Percentiles rank a stretch among this genome's conserved stretches.
These are phyloP conservation scores for Zosterops lateralis DNA, from an alignment of 2,113 vertebrate species.

Conservation along the genomic window DNA sequence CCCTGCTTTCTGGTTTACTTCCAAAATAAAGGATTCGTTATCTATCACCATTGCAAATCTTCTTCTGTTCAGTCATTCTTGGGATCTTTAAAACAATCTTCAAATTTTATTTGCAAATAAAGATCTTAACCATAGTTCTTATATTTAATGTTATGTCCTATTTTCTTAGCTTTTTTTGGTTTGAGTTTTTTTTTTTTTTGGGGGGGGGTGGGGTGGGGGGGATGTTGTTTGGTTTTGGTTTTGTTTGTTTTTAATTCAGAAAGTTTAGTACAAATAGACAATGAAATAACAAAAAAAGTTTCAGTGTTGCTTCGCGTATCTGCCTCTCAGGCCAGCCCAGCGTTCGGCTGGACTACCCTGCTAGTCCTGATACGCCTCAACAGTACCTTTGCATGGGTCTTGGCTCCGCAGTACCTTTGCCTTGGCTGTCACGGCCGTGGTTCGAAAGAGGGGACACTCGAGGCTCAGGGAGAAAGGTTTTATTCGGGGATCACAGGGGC, in stretches of 20 bases:
- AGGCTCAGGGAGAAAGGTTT: too few relatives aligned
- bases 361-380: too few relatives aligned
- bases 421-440: too few relatives aligned
- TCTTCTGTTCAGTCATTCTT: not conserved
- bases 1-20: not conserved
- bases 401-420: too few relatives aligned
- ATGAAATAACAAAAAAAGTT: not conserved
- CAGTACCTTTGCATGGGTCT: too few relatives aligned
- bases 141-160: not conserved
- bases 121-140: not conserved
- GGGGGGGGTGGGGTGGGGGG: too few relatives aligned
- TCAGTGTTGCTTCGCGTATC: too few relatives aligned
- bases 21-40: not conserved
- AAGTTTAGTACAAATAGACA: not conserved
- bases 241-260: not conserved
- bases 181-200: not conserved
- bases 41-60: not conserved
- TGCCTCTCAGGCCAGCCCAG: too few relatives aligned
- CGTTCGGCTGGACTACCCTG: too few relatives aligned
- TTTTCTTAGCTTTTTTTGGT: not conserved
- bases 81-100: not conserved
- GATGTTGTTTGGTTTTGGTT: rapidly evolving
- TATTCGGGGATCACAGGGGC: too few relatives aligned
- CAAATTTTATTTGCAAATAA: not conserved
- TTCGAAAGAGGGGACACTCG: too few relatives aligned